Base-by-base conservation (phyloP, 2,113 vertebrate species). In the Lanius ludovicianus region DNA sequence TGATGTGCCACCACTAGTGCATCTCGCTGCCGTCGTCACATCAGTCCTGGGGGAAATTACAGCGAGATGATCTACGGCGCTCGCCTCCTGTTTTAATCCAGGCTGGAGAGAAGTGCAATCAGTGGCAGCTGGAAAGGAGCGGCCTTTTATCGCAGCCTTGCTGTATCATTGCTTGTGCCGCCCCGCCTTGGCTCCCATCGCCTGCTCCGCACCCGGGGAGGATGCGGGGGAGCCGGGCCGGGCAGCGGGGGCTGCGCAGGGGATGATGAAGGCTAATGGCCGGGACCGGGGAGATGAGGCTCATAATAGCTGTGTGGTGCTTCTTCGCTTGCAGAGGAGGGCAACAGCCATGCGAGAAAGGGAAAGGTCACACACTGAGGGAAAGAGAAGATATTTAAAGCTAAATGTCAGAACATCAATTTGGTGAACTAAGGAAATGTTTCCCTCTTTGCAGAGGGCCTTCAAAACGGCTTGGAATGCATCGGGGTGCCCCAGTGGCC, bases 381-480 rank as follows among this genome's bases (percentile, higher is more conserved):
- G 87, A 97, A 97, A 76, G 82, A 73, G 80, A 60, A 93, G 82
- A 57, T 93, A 85, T 83, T 95, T 94, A 73, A 84, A 93, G 91
- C 67, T 96, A 97, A 97, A 97, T 97, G 97, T 96, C 96, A 97
- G 94, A 80, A 86, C 93, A 86, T 93, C 95, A 68, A 89, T 94
- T 95, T 86, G 59, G 87, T 2, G 16, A 85, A 19, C 33, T 74
- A 70, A 94, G 71, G 95, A 96, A 96, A 93, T 84, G 69, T 95
- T 88, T 89, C 80, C 41, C 68, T 49, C 80, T 60, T 31, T 15
- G 52, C 49, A 44, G 5, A 5, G 23, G 31, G 65, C 44, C 23
- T 62, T 22, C 28, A 3, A 56, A 53, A 33, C 0, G 1, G 57
- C 2, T 6, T 2, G 2, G 44, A 47, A 44, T 59, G 59, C 63